Evolutionary conservation across 2,797 vertebrate species (phyloP), one percentile per base, ranked within the genome.

Genomic region (Glossophaga mutica): DNA sequence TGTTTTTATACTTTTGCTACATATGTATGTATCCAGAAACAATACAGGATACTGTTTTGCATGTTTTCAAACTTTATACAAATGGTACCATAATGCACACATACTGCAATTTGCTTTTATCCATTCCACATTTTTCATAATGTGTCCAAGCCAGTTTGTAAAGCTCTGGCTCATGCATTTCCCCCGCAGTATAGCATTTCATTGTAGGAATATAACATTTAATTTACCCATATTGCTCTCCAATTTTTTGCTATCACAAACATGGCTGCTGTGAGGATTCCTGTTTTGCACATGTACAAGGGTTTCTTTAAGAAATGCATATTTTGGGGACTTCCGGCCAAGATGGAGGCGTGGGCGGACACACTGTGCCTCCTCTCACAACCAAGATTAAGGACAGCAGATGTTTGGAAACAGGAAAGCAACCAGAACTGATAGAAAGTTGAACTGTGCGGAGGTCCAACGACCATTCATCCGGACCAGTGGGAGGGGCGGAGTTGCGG

Each of bases 21-120:
- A 95, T 94, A 90, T 94, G 93, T 71, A 93, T 68, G 26, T 83
- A 37, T 65, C 92, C 90, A 76, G 88, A 97, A 96, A 95, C 88
- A 89, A 94, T 78, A 74, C n/a, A 50, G 83, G 84, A 57, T 5
- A 18, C 79, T 18, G 87, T 78, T 93, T 9, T 68, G 42, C 77
- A 34, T 96, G 95, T 97, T 97, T 96, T 71, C 97, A 96, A 95
- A 97, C 97, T 94, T 88, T 59, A 68, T 22, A 82, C 90, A 95
- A 85, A 96, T 82, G 81, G 90, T n/a, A 19, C 71, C 92, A 44
- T 70, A 78, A 70, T 44, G 88, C 59, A 83, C 14, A 9, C 85
- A 74, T 83, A 87, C 94, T 67, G 87, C 55, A 74, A 65, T 48
- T 70, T 74, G 92, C 59, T 39, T 91, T 87, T 88, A 87, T 15